phyloP scores from a whole-genome alignment of 2,888 invertebrate species.

The Drosophila macrothrix region DNA sequence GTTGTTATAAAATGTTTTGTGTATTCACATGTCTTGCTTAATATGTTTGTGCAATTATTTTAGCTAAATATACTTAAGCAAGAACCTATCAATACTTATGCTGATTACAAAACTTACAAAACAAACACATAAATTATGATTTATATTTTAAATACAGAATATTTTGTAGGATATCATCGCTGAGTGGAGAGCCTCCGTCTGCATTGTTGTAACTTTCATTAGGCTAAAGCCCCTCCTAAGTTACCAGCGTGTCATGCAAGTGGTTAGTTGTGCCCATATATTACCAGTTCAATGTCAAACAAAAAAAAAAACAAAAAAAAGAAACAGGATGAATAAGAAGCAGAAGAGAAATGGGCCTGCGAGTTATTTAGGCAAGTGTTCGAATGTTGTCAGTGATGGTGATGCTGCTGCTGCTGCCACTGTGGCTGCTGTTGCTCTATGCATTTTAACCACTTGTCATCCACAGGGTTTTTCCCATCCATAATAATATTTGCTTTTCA shows the following conservation, averaged over 20 bases:
- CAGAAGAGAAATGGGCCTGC: constrained; percentile 22
- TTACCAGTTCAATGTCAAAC: constrained; percentile 57
- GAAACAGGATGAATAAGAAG: neutral
- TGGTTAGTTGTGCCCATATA: constrained; percentile 58
- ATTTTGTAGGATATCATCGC: neutral
- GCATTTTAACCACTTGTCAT: constrained; percentile 39
- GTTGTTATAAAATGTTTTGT: neutral
- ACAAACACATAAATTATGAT: neutral
- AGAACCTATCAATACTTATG: too few species aligned
- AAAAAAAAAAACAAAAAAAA: neutral
- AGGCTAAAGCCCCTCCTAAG: constrained; percentile 34
- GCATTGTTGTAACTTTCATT: constrained; percentile 55
- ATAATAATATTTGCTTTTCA: constrained; percentile 72
- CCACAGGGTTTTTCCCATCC: constrained; percentile 35
- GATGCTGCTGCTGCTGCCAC: neutral
- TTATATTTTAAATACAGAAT: constrained; percentile 2
- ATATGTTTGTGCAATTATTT: neutral
- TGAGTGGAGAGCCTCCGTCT: neutral
- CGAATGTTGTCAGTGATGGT: constrained; percentile 45
- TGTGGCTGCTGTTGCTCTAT: neutral
- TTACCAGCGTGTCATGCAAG: constrained; percentile 66
- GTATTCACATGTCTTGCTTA: neutral
- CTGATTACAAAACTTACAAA: neutral
- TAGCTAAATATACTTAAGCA: neutral
- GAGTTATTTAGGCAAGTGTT: constrained; percentile 67